A percentile compares a stretch with the other conserved stretches of the same genome.
Conservation (phyloP, 92 coral and sea anemone genomes). For the Zoanthus sociatus region DNA sequence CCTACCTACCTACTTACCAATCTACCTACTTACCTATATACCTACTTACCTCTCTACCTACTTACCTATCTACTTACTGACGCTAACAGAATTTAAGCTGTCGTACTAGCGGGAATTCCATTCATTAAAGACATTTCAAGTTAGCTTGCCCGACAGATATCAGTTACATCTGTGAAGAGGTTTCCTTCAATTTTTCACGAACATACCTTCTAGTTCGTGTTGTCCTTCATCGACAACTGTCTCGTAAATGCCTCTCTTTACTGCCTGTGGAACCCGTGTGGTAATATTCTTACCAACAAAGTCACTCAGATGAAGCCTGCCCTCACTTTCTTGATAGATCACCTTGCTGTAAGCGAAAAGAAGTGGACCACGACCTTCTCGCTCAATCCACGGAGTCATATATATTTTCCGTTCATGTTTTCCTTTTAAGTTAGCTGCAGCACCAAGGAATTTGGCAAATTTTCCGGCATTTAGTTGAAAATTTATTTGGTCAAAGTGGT, state of each 20-base stretch:
- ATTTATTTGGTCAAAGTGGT: background rate
- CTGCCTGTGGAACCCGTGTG: background rate
- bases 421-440: background rate
- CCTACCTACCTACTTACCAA: no score
- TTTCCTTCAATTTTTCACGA: no score
- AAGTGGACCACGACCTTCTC: conserved; percentile 34
- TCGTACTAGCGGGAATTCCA: no score
- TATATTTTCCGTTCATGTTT: background rate
- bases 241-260: background rate
- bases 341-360: conserved; percentile 23
- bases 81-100: no score
- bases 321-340: background rate
- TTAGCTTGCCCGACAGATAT: no score
- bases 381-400: background rate
- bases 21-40: no score
- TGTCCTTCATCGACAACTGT: conserved; percentile 26
- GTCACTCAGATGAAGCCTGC: conserved; percentile 5
- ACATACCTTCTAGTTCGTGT: conserved; percentile 13
- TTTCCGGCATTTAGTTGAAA: conserved; percentile 13
- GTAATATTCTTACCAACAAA: conserved; percentile 12
- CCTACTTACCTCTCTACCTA: no score
- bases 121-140: no score
- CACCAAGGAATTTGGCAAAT: background rate
- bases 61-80: no score
- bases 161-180: no score